Base-by-base conservation (phyloP, 2,113 vertebrate species). In the Jaculus jaculus region DNA sequence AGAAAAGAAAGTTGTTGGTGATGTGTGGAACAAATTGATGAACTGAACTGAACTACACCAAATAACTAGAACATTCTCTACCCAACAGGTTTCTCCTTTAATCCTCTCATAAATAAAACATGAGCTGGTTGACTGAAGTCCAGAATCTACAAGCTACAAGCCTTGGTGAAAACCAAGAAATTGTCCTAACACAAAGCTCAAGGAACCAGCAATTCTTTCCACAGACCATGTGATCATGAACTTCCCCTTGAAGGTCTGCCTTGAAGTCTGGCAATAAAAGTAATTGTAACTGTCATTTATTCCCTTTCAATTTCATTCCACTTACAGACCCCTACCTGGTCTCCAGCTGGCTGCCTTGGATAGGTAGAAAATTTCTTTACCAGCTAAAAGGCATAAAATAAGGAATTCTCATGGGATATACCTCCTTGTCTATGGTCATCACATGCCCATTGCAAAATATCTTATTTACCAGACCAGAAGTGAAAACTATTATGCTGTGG, bases 91-190 rank as follows among this genome's bases (percentile, higher is more conserved):
- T 81, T 92, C 68, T 77, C 83, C 54, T 84, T 47, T 80, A 51
- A 86, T 83, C 81, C 73, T 75, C 84, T 72, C 18, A 77, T 68
- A 90, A 80, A 84, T n/a, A 77, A 83, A 96, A 87, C 54, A 66
- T 11, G 1, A 24, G 54, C 6, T 12, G 11, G 15, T 54, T 54
- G 54, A 54, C 54, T 54, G n/a, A 93, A 80, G 28, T 39, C 32
- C 39, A 89, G 7, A 24, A 74, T 78, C 66, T 84, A 30, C n/a
- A 86, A 94, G n/a, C 39, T 74, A 63, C 1, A 63, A 63, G 61
- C 51, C n/a, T 79, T 42, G n/a, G 4, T 77, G n/a, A 93, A 91
- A n/a, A 82, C 42, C 30, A 21, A 30, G 28, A 89, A 77, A 85
- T 61, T 5, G 10, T 23, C 37, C 85, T 0, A 82, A 24, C n/a